Conservation (phyloP, 2,888 invertebrate genomes). For the Muscina levida region DNA sequence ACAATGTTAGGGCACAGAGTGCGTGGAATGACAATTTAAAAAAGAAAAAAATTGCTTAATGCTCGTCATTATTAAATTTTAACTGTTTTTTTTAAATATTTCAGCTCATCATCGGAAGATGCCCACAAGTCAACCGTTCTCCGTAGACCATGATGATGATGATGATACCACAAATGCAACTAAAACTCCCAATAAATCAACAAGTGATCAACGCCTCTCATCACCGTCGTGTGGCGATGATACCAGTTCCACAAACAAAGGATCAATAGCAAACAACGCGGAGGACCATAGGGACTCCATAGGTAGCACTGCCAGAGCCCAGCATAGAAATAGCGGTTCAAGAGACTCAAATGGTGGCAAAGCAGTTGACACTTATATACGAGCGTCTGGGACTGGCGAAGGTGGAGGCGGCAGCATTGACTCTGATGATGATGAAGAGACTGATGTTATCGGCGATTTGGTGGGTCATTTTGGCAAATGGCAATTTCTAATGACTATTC, state of each 20-base stretch:
- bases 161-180: slow-evolving; percentile 54
- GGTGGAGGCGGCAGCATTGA: slow-evolving; percentile 24
- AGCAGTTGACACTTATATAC: slow-evolving; percentile 56
- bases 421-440: slow-evolving; percentile 78
- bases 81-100: slow-evolving; percentile 40
- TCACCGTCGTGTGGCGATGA: slow-evolving; percentile 60
- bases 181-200: slow-evolving; percentile 63
- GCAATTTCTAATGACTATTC: slow-evolving; percentile 88
- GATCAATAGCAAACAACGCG: slow-evolving; percentile 52
- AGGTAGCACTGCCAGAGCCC: slow-evolving; percentile 59
- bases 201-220: slow-evolving; percentile 61
- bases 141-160: slow-evolving; percentile 68
- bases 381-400: slow-evolving; percentile 48
- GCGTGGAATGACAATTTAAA: too few species aligned
- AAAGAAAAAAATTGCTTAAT: too few species aligned
- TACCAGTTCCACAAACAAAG: slow-evolving; percentile 44
- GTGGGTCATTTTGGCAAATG: slow-evolving; percentile 89
- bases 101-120: slow-evolving; percentile 76
- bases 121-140: slow-evolving; percentile 78
- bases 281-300: slow-evolving; percentile 44
- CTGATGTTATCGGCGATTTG: slow-evolving; percentile 84
- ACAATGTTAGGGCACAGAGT: too few species aligned
- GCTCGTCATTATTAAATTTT: too few species aligned
- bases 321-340: slow-evolving; percentile 51
- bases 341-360: slow-evolving; percentile 61